phyloP scores from a whole-genome alignment of 2,113 vertebrate genomes.

The Sialia sialis region DNA sequence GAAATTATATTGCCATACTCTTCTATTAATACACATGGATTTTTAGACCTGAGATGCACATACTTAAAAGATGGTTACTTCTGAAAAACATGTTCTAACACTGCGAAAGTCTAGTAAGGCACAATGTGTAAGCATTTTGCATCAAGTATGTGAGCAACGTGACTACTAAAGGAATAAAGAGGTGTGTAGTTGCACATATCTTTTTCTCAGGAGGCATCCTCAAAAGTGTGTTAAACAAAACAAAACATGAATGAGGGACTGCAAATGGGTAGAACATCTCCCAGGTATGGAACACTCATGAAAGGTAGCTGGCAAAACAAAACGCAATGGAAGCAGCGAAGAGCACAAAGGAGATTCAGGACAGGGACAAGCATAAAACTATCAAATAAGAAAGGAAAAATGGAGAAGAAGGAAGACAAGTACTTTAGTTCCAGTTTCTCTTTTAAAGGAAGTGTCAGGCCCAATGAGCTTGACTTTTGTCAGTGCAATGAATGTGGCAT shows the following conservation, averaged over 20 bases:
- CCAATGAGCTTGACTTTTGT: not conserved
- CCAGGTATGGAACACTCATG: not conserved
- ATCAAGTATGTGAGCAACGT: not conserved
- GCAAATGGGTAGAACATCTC: not conserved
- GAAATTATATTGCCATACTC: not conserved
- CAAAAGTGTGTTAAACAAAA: not conserved
- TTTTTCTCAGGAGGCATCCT: not conserved
- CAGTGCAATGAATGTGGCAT: not conserved
- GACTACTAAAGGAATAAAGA: not conserved
- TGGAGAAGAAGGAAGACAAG: not conserved
- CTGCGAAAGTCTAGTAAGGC: not conserved
- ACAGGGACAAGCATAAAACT: not conserved
- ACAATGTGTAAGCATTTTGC: not conserved
- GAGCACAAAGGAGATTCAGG: not conserved
- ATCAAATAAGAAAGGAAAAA: not conserved
- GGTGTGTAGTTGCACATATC: not conserved
- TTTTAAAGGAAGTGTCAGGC: not conserved
- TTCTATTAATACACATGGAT: not conserved
- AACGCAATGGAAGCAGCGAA: not conserved
- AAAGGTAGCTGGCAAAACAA: not conserved
- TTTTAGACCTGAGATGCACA: not conserved
- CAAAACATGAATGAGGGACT: not conserved
- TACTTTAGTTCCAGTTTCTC: not conserved
- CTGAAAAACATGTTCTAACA: not conserved
- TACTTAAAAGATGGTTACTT: not conserved